Percentiles rank a stretch among this genome's conserved stretches.
Conservation (phyloP, 2,113 vertebrate species). For the Seriola quinqueradiata region DNA sequence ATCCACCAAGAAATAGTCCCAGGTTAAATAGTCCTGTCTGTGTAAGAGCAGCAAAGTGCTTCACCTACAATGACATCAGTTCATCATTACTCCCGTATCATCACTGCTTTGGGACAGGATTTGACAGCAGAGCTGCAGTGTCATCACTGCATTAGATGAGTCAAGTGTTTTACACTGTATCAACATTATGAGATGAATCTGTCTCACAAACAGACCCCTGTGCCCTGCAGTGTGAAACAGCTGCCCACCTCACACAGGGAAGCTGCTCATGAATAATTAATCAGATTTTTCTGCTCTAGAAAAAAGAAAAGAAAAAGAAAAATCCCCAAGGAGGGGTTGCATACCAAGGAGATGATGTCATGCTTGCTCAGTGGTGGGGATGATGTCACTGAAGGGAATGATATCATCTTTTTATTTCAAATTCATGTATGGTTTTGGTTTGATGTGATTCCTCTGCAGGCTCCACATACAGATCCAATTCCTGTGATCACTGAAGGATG, state of each 20-base stretch:
- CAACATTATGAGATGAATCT: slow-evolving; percentile 1
- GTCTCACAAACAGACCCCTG: not conserved
- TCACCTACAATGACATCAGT: not conserved
- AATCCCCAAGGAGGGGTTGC: slow-evolving; percentile 6
- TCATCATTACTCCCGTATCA: not conserved
- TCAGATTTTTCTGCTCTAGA: not conserved
- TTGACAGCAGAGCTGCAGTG: not conserved
- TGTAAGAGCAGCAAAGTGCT: not conserved
- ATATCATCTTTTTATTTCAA: slow-evolving; percentile 50
- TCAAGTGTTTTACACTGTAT: not conserved
- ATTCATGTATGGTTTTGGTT: not conserved
- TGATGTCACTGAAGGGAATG: slow-evolving; percentile 53
- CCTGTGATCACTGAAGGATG: not conserved
- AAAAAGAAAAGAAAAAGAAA: not conserved
- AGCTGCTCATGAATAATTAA: slow-evolving; percentile 58
- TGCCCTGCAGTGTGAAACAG: not conserved
- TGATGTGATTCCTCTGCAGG: not conserved
- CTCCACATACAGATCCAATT: not conserved
- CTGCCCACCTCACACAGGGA: slow-evolving; percentile 15
- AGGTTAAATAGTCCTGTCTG: not conserved
- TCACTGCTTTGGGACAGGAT: not conserved
- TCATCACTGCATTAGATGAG: slow-evolving; percentile 27
- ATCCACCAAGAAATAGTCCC: not conserved
- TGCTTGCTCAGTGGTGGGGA: slow-evolving; percentile 15
- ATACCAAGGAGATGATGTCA: slow-evolving; percentile 68